Evolutionary conservation across 2,113 vertebrate genomes (phyloP).

Genomic region (Sigmodon hispidus): DNA sequence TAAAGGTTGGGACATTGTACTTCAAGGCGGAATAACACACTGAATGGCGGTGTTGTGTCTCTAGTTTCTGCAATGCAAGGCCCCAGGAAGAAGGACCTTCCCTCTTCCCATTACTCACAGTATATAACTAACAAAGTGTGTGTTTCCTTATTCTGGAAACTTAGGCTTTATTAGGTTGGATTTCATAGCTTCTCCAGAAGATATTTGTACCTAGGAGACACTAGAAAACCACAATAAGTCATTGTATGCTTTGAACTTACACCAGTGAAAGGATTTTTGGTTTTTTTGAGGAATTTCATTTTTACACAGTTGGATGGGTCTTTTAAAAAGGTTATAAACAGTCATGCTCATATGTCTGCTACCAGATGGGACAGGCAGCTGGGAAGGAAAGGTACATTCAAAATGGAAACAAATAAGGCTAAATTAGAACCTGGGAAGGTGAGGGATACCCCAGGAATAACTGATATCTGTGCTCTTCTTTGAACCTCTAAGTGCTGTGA

Average conservation of each 20-base stretch:
- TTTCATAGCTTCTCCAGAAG: neutral
- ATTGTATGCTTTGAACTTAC: neutral
- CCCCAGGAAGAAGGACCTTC: neutral
- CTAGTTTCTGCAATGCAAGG: neutral
- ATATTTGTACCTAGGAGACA: neutral
- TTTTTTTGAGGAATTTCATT: neutral
- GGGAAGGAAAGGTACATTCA: neutral
- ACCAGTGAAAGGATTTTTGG: neutral
- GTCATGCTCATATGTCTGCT: neutral
- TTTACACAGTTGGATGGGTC: neutral
- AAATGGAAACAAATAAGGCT: neutral
- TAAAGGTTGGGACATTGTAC: neutral
- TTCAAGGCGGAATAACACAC: neutral
- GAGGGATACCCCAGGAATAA: neutral
- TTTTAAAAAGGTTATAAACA: neutral
- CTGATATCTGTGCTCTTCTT: neutral
- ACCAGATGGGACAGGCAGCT: neutral
- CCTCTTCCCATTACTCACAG: neutral
- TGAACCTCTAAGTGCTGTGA: neutral
- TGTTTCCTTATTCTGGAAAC: neutral
- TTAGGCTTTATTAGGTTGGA: neutral
- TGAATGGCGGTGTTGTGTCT: neutral
- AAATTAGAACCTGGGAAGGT: neutral
- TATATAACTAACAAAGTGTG: neutral
- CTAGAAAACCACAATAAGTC: neutral